These are phyloP conservation scores for Blomia tropicalis DNA, from an alignment of 2,888 invertebrate genomes.

Conservation along the genomic window DNA sequence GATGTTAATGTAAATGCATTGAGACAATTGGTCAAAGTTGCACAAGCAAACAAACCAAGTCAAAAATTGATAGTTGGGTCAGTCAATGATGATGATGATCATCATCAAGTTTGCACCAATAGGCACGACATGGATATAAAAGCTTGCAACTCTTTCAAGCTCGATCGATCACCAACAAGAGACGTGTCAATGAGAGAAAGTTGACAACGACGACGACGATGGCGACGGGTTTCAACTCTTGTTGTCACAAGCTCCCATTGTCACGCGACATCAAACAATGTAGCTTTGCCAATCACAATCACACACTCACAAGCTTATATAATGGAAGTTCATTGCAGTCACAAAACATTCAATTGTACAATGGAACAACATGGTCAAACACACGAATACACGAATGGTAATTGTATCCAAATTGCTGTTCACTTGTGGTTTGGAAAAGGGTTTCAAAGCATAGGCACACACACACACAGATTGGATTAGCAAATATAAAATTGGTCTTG, in stretches of 20 bases:
- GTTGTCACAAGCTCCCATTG: too few relatives aligned
- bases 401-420: conserved; percentile 11
- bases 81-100: background rate
- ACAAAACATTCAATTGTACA: background rate
- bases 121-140: background rate
- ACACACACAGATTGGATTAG: background rate
- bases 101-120: background rate
- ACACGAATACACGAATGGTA: conserved; percentile 1
- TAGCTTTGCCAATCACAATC: background rate
- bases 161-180: background rate
- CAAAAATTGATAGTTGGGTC: background rate
- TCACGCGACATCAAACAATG: too few relatives aligned
- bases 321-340: background rate
- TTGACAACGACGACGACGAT: background rate
- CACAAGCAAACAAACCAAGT: background rate
- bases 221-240: background rate
- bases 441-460: background rate
- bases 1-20: too few relatives aligned
- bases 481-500: too few relatives aligned
- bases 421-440: conserved; percentile 9
- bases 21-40: too few relatives aligned
- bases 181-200: conserved; percentile 4
- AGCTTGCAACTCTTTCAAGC: too few relatives aligned
- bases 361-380: conserved; percentile 5
- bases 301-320: too few relatives aligned